Evolutionary conservation across 2,888 invertebrate species (phyloP), one percentile per base, ranked within the genome.

Genomic region (Drosophila bunnanda): DNA sequence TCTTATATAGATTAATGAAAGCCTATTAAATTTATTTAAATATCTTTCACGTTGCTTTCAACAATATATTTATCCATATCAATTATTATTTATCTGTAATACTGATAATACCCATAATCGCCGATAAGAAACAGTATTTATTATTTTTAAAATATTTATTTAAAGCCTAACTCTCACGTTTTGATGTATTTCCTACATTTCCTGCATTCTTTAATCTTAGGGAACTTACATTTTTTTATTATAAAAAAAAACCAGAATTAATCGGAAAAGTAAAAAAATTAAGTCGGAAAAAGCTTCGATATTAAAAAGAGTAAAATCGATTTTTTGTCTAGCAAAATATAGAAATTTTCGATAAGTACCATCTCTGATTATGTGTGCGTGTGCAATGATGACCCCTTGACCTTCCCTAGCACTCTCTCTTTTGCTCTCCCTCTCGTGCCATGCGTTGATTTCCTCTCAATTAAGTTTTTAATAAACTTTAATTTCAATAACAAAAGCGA

Each of bases 401-500:
- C 53, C 53, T 71, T 58, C 17, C 54, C 38, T 20, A 15, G 12
- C 12, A 20, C 38, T 28, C 43, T 36, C 50, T 70, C 58, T 52
- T 60, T 70, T 58, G 41, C 53, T 48, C 9, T 36, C 12, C 44
- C 41, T 20, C 20, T 36, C 46, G 17, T 15, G 50, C 10, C 30
- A 15, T 52, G 50, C 50, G 50, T 52, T 73, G 62, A 60, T 73
- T 79, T 85, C 80, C 77, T 72, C 69, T 75, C 80, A 80, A 87
- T 89, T 89, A 82, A 80, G 80, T 76, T 79, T 54, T 79, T 74
- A 82, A 82, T 89, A 76, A 83, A 85, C 78, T 77, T 81, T 89
- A 79, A 81, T 84, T 88, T 81, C 60, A 78, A 73, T 74, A 68
- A 67, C 71, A 74, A 75, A 46, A 77, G 59, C 74, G 64, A 83